Percentiles rank a stretch among this genome's conserved stretches.
phyloP scores from a whole-genome alignment of 2,797 vertebrate species.

The Choloepus didactylus region DNA sequence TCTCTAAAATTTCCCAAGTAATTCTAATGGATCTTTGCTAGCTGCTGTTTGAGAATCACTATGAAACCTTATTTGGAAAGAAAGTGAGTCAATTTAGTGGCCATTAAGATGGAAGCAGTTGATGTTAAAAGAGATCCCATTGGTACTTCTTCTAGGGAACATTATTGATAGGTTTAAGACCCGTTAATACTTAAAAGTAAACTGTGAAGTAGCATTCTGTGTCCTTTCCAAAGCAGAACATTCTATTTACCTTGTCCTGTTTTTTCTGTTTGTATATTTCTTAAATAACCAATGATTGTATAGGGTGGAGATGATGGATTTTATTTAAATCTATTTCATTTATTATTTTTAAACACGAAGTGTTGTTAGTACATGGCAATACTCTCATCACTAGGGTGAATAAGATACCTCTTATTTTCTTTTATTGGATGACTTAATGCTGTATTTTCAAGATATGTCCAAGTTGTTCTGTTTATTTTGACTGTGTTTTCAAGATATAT shows the following conservation, averaged over 20 bases:
- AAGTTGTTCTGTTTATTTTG: conserved; percentile 37
- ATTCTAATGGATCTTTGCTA: background rate
- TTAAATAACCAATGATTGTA: background rate
- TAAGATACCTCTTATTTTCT: background rate
- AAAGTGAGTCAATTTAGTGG: background rate
- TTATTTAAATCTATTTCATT: background rate
- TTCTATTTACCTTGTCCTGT: background rate
- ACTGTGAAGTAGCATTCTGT: background rate
- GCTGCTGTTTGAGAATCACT: background rate
- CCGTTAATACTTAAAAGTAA: conserved; percentile 14
- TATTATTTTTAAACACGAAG: background rate
- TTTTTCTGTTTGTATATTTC: background rate
- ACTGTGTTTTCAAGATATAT: background rate
- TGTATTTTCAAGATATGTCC: background rate
- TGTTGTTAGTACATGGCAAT: background rate
- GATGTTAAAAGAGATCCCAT: background rate
- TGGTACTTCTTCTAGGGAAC: background rate
- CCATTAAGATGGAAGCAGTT: background rate
- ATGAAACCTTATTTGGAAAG: background rate
- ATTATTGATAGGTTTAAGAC: background rate
- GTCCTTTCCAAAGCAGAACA: background rate
- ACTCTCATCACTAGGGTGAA: background rate
- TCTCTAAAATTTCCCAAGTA: background rate
- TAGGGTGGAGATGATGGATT: too few species aligned
- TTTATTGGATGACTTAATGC: conserved; percentile 50